A percentile compares a stretch with the other conserved stretches of the same genome.
phyloP scores from a whole-genome alignment of 2,797 vertebrate species.

The Myotis pilosus region DNA sequence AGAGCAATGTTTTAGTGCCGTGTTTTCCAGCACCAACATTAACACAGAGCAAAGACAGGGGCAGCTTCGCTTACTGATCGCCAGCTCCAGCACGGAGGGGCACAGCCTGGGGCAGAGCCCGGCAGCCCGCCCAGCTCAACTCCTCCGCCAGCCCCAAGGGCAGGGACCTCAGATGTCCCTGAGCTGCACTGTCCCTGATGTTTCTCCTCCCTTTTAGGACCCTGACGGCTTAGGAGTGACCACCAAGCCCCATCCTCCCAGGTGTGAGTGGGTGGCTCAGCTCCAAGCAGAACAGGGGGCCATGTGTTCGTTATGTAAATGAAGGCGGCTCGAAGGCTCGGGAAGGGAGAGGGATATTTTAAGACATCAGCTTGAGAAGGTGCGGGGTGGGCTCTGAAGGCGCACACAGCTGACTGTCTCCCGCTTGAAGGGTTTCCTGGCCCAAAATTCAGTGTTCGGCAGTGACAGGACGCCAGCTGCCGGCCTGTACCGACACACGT shows the following conservation, averaged over 20 bases:
- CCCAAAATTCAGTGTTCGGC: background rate
- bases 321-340: background rate
- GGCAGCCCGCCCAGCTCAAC: background rate
- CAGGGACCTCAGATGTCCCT: background rate
- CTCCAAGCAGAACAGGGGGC: background rate
- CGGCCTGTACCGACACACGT: background rate
- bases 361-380: conserved; percentile 18
- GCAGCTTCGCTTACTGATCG: background rate
- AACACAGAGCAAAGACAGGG: conserved; percentile 12
- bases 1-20: background rate
- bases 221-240: background rate
- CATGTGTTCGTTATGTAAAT: background rate
- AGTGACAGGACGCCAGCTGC: background rate
- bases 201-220: background rate
- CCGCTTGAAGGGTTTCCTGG: conserved; percentile 16
- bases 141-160: background rate
- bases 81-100: background rate
- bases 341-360: background rate
- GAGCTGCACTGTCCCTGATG: background rate
- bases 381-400: background rate
- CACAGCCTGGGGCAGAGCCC: background rate
- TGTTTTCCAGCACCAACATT: conserved; percentile 1
- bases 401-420: background rate
- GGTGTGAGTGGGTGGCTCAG: background rate
- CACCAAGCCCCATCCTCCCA: background rate